Evolutionary conservation across 2,797 vertebrate genomes (phyloP).

Genomic region (Cyclopterus lumpus): DNA sequence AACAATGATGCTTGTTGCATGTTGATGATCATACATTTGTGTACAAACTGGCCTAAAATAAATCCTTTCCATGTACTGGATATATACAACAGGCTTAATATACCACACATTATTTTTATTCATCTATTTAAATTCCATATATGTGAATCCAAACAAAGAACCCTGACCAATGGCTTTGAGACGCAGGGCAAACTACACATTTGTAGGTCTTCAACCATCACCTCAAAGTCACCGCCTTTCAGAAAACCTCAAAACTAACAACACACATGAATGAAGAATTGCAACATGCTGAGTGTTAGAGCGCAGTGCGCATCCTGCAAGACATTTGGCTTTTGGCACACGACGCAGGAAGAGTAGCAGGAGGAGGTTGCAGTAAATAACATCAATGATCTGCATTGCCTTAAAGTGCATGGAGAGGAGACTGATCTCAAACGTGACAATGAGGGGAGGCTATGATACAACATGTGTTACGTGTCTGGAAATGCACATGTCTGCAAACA

Average conservation of each 20-base stretch:
- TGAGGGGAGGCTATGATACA: not conserved
- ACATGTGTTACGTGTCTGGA: not conserved
- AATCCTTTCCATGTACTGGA: constrained; percentile 10
- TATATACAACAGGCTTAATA: constrained; percentile 31
- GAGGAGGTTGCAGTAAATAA: constrained; percentile 31
- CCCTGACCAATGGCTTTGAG: not conserved
- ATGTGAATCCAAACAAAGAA: constrained; percentile 13
- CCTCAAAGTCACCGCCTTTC: constrained; percentile 6
- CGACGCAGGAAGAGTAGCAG: constrained; percentile 36
- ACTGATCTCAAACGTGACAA: constrained; percentile 16
- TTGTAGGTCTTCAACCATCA: not conserved
- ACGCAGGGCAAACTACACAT: constrained; percentile 16
- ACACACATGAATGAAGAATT: constrained; percentile 26
- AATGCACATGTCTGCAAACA: not conserved
- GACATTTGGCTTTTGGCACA: constrained; percentile 24
- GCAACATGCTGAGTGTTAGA: constrained; percentile 1
- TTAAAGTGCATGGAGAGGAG: constrained; percentile 80
- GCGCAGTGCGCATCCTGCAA: not conserved
- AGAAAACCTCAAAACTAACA: not conserved
- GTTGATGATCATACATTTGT: constrained; percentile 20
- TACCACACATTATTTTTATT: constrained; percentile 38
- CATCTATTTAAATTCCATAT: constrained; percentile 23
- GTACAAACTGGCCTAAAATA: not conserved
- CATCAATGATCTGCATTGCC: constrained; percentile 78
- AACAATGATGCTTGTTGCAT: constrained; percentile 59